A percentile compares a stretch with the other conserved stretches of the same genome.
phyloP scores from a whole-genome alignment of 2,888 invertebrate genomes.

The Galerucella pusilla region DNA sequence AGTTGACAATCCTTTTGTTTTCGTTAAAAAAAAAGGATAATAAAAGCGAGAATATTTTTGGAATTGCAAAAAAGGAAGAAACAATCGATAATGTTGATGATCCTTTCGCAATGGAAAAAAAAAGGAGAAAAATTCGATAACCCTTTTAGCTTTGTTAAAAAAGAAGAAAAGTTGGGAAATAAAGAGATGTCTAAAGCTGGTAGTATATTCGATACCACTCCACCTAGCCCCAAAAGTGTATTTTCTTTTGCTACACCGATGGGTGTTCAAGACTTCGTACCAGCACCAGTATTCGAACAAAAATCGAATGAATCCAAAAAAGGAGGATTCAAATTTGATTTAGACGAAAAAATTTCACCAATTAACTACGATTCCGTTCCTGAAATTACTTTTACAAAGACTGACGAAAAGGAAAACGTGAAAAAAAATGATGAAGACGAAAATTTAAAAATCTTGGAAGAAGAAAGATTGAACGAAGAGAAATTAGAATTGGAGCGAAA shows the following conservation, averaged over 20 bases:
- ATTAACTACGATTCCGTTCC: neutral
- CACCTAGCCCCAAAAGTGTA: constrained; percentile 24
- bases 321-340: constrained; percentile 48
- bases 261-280: neutral
- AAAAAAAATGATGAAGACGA: constrained; percentile 7
- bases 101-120: neutral
- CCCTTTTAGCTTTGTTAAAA: constrained; percentile 8
- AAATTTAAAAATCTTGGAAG: constrained; percentile 6
- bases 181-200: constrained; percentile 13
- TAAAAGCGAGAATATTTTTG: neutral
- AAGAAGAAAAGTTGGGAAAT: constrained; percentile 7
- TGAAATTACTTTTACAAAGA: constrained; percentile 2
- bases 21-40: neutral
- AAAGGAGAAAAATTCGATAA: constrained; percentile 7
- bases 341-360: constrained; percentile 12
- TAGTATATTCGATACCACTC: constrained; percentile 32
- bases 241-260: constrained; percentile 23
- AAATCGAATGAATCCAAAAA: constrained; percentile 31
- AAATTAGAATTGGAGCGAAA: constrained; percentile 43
- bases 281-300: neutral
- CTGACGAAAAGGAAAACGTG: constrained; percentile 8
- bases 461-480: constrained; percentile 13
- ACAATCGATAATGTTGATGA: neutral
- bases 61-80: neutral
- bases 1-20: neutral